Base-by-base conservation (phyloP, 53 echinoderm and acorn worm species). In the Actinopyga echinites region DNA sequence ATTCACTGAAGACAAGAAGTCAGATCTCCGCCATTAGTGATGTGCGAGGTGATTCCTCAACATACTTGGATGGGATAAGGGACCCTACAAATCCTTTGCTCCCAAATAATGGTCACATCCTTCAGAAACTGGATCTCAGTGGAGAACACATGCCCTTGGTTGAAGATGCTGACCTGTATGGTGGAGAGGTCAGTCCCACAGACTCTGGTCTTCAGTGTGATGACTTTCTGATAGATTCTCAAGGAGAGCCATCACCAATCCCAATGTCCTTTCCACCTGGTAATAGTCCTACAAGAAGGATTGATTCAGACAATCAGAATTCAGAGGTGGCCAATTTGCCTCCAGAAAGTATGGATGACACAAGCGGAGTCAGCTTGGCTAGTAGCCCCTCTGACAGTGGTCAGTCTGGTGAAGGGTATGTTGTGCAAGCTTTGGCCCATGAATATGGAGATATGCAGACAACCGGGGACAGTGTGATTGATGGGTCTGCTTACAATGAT, bases 181-280 rank as follows among this genome's bases (percentile, higher is more conserved):
- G 42, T 42, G 71, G 71, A 21, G 42, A 40, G 25, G 25, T 33
- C 71, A 71, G 71, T 33, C 71, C 71, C 37, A 71, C 71, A 7
- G 71, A 71, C 40, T 71, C 71, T 5, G 71, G 71, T 24, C 43
- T 71, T 10, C 40, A 71, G 42, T 71, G 71, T 15, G 71, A 71
- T 44, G 40, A 71, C 8, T 42, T 44, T 26, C 23, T 28, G 17
- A 17, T 49, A 3, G 71, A 42, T 15, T 12, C 23, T 12, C n/a
- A 9, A 9, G 42, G 26, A 42, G 71, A 71, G 8, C 24, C 44
- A 44, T 71, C 71, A 42, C 71, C 71, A 7, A 71, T 71, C 2
- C 71, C 71, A 42, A 44, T 71, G 40, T 40, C 71, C 26, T 71
- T 71, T 44, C 71, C 20, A 40, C 71, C 38, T 4, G 7, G 15